Conservation (phyloP, 2,113 vertebrate genomes). For the Lagopus muta region DNA sequence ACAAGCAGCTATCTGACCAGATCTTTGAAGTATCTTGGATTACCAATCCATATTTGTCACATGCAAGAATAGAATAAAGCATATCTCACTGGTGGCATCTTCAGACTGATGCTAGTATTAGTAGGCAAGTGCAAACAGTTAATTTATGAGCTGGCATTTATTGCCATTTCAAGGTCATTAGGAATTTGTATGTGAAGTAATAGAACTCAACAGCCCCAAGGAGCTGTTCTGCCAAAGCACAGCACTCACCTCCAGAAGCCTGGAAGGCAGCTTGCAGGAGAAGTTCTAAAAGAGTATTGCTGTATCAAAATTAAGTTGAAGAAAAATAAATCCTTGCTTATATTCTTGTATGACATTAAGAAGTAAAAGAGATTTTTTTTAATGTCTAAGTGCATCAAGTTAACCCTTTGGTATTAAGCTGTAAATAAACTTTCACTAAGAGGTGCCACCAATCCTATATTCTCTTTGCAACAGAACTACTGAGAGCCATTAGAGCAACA, state of each 20-base stretch:
- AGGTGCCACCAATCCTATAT: neutral
- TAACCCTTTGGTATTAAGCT: neutral
- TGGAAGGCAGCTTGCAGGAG: neutral
- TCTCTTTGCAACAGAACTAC: neutral
- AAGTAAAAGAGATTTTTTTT: neutral
- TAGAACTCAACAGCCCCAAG: neutral
- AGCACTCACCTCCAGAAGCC: neutral
- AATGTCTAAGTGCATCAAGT: neutral
- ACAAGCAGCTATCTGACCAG: neutral
- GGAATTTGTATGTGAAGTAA: neutral
- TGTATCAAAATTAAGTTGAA: neutral
- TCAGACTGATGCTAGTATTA: neutral
- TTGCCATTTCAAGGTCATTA: slow-evolving; percentile 34
- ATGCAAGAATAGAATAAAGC: neutral
- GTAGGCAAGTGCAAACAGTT: slow-evolving; percentile 14
- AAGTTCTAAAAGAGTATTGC: neutral
- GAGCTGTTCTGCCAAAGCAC: neutral
- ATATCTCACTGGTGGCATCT: neutral
- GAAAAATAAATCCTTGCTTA: neutral
- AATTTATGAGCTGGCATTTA: slow-evolving; percentile 28
- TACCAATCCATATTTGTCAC: neutral
- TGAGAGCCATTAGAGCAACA: neutral
- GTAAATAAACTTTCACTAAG: slow-evolving; percentile 2
- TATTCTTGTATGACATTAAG: neutral
- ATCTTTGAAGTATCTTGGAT: slow-evolving; percentile 1